Conservation (phyloP, 2,797 vertebrate genomes). For the Poeciliopsis turneri region DNA sequence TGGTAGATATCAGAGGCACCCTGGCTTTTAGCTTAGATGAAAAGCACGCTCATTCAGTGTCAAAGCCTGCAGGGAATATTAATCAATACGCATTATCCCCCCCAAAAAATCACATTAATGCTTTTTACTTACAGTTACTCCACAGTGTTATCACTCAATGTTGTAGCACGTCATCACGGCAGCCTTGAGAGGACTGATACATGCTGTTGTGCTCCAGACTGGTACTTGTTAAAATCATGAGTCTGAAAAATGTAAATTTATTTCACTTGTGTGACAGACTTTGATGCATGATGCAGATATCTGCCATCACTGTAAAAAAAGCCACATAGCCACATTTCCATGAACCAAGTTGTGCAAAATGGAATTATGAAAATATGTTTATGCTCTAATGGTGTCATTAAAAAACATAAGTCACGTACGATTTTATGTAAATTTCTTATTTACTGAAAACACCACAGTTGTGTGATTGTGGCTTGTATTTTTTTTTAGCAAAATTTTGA, state of each 20-base stretch:
- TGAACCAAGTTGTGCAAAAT: no score
- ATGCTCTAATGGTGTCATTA: no score
- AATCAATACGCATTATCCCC: conserved; percentile 71
- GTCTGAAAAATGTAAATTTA: neutral
- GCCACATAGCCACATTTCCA: neutral
- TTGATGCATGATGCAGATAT: neutral
- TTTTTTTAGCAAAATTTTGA: no score
- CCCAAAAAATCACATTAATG: conserved; percentile 70
- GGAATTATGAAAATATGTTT: no score
- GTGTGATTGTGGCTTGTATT: no score
- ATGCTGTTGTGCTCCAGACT: neutral
- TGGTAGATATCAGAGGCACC: conserved; percentile 55
- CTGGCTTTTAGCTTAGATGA: conserved; percentile 52
- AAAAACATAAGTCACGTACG: no score
- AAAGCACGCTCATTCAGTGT: conserved; percentile 65
- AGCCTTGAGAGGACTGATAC: conserved; percentile 35
- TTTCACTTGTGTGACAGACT: neutral
- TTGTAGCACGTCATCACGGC: conserved; percentile 43
- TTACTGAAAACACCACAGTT: no score
- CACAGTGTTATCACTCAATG: conserved; percentile 60
- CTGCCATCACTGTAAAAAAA: neutral
- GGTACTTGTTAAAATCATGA: neutral
- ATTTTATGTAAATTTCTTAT: no score
- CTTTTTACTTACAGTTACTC: conserved; percentile 53
- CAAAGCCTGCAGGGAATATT: conserved; percentile 48